Evolutionary conservation across 2,888 invertebrate species (phyloP).

Genomic region (Pherbina coryleti): DNA sequence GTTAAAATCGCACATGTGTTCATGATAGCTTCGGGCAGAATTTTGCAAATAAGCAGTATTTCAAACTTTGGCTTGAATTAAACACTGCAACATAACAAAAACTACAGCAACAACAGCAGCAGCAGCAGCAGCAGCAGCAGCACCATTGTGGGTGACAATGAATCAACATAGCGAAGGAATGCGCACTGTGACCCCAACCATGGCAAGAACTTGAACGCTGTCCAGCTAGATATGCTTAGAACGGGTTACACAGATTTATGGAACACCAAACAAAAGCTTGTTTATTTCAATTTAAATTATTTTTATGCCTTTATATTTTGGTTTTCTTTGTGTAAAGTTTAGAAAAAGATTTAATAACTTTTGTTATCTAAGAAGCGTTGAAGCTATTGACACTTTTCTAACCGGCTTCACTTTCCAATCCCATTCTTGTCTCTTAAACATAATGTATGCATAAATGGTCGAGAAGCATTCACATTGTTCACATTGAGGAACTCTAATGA

Average conservation of each 20-base stretch:
- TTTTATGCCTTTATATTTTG: background rate
- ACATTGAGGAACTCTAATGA: conserved; percentile 19
- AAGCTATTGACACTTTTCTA: background rate
- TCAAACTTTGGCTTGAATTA: background rate
- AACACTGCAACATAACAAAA: background rate
- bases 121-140: background rate
- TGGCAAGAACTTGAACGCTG: background rate
- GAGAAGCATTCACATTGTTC: background rate
- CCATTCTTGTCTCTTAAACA: background rate
- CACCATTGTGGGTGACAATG: conserved; percentile 36
- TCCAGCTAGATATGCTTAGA: background rate
- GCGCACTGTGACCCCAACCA: conserved; percentile 27
- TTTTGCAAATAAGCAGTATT: conserved; percentile 23
- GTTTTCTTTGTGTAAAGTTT: background rate
- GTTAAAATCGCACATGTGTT: conserved; percentile 16
- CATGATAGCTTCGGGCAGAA: conserved; percentile 40
- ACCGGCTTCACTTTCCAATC: background rate
- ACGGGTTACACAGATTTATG: background rate
- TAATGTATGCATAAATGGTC: background rate
- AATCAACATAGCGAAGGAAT: conserved; percentile 35
- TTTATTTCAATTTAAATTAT: background rate
- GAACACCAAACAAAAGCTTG: background rate
- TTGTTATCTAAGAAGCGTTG: background rate
- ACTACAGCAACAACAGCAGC: background rate
- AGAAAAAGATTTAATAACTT: too few relatives aligned